Evolutionary conservation across 2,113 vertebrate species (phyloP).

Genomic region (Mastomys natalensis): DNA sequence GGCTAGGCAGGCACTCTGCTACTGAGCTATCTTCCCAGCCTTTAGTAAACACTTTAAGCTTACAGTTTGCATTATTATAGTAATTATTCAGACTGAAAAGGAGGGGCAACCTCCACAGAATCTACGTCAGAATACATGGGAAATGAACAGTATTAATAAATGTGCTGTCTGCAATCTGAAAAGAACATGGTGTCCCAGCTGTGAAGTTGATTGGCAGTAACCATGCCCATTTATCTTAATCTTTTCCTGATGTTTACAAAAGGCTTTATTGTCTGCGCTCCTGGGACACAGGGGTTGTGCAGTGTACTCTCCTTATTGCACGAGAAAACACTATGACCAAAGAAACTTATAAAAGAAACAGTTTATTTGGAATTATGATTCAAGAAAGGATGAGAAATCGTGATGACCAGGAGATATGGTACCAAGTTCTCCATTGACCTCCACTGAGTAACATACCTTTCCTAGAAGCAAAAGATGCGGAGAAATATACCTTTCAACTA

Average conservation of each 20-base stretch:
- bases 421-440: background rate
- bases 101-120: background rate
- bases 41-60: background rate
- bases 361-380: background rate
- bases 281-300: background rate
- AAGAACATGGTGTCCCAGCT: background rate
- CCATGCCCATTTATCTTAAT: no score
- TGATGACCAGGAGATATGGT: background rate
- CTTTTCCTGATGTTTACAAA: background rate
- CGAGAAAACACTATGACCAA: background rate
- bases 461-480: background rate
- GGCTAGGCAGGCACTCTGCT: background rate
- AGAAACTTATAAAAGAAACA: background rate
- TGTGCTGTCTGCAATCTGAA: background rate
- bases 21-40: background rate
- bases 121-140: background rate
- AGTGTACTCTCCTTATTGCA: background rate
- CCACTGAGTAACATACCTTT: background rate
- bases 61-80: background rate
- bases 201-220: background rate
- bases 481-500: background rate
- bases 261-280: background rate
- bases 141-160: background rate
- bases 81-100: background rate
- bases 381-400: background rate